Evolutionary conservation across 2,888 invertebrate genomes (phyloP).

Genomic region (Volucella inflata): DNA sequence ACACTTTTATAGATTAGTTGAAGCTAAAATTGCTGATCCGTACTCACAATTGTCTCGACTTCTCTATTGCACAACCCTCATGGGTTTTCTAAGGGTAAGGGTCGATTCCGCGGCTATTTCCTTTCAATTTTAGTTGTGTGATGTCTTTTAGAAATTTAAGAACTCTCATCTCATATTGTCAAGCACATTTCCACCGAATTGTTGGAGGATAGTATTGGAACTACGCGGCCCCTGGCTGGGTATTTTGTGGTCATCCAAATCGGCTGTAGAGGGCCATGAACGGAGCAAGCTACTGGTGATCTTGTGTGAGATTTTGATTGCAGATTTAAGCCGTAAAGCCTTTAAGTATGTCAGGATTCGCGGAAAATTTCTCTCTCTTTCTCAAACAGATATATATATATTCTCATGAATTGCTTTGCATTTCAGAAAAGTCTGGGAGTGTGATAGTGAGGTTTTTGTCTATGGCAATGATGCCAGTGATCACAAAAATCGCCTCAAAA

Average conservation of each 20-base stretch:
- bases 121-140: too few species aligned
- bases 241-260: constrained; percentile 76
- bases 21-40: constrained; percentile 72
- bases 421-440: constrained; percentile 78
- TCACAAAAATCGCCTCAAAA: constrained; percentile 60
- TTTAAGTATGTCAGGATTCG: constrained; percentile 77
- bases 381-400: not conserved
- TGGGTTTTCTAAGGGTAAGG: constrained; percentile 79
- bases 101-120: too few species aligned
- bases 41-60: constrained; percentile 76
- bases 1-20: constrained; percentile 78
- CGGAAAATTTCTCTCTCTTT: not conserved
- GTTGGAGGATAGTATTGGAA: constrained; percentile 78
- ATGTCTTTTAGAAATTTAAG: constrained; percentile 77
- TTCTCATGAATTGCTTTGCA: not conserved
- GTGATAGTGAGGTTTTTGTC: constrained; percentile 77
- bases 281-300: constrained; percentile 78
- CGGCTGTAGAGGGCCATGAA: constrained; percentile 67
- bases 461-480: constrained; percentile 78
- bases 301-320: constrained; percentile 78
- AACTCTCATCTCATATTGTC: constrained; percentile 74
- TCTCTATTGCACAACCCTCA: constrained; percentile 78
- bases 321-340: constrained; percentile 75
- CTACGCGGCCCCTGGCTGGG: constrained; percentile 78
- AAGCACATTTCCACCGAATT: constrained; percentile 63